A percentile compares a stretch with the other conserved stretches of the same genome.
Conservation (phyloP, 2,797 vertebrate species). For the Molossus alvarezi region DNA sequence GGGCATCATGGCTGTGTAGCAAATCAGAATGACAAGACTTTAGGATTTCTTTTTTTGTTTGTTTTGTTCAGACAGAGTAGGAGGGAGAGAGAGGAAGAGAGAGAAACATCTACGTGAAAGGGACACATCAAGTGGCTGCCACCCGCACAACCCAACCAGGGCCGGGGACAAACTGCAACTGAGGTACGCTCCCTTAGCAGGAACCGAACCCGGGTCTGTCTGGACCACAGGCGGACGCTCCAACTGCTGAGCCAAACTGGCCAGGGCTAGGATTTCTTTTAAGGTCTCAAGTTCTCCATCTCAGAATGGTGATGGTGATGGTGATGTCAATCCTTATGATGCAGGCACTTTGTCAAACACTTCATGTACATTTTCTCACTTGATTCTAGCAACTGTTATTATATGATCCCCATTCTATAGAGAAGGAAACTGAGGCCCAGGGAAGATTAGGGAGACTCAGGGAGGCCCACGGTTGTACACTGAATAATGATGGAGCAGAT, state of each 20-base stretch:
- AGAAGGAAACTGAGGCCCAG: slow-evolving; percentile 1
- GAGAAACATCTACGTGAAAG: too few relatives aligned
- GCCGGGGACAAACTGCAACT: too few relatives aligned
- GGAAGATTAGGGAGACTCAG: background rate
- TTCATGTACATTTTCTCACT: background rate
- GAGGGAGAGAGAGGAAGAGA: too few relatives aligned
- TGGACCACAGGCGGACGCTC: too few relatives aligned
- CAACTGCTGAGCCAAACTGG: too few relatives aligned
- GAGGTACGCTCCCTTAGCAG: too few relatives aligned
- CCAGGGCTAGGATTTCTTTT: background rate
- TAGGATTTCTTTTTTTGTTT: background rate
- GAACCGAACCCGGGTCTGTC: too few relatives aligned
- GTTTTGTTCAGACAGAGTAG: too few relatives aligned
- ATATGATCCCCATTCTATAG: background rate
- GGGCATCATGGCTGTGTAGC: background rate
- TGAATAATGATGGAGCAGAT: background rate
- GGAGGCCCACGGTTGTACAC: background rate
- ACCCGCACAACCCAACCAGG: too few relatives aligned
- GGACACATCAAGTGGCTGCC: too few relatives aligned
- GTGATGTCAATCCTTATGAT: background rate
- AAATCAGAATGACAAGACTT: background rate
- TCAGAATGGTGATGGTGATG: background rate
- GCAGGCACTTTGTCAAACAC: background rate
- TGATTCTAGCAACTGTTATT: background rate
- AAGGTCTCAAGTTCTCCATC: background rate